Evolutionary conservation across 2,888 invertebrate species (phyloP), one percentile per base, ranked within the genome.

Genomic region (Agrotis clavis): DNA sequence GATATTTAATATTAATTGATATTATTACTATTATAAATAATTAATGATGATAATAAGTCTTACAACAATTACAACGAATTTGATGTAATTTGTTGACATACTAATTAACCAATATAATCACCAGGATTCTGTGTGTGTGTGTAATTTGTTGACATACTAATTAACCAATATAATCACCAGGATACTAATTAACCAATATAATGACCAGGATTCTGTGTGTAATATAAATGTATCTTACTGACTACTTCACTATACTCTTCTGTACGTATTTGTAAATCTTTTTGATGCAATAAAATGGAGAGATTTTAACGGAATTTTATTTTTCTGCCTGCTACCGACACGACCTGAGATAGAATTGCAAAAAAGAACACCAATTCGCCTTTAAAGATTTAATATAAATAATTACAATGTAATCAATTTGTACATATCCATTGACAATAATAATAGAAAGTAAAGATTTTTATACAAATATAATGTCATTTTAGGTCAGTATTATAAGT

Each of bases 391-490:
- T 95, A 95, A 92, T 94, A 94, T 93, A 94, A 94, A 94, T 95
- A 94, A 95, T 94, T 93, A 94, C 92, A 94, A 92, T 93, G 90
- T 94, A 92, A 92, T 87, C 86, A 89, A 94, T 95, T 95, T 95
- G 95, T 95, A 95, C 95, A 95, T 94, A 94, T 92, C 92, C 92
- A 94, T 94, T 92, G 94, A 94, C 92, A 94, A 93, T 93, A 90
- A 92, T 89, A 93, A 93, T 93, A 93, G 93, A 94, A 94, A 94
- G 93, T 94, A 94, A 94, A 93, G 92, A 92, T 93, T 95, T 25
- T 94, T 93, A 94, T 95, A 95, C 93, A 95, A 94, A 95, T 95
- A 94, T 94, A 94, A 94, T 94, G 94, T 95, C 92, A 94, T 94
- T 94, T 94, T 90, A 91, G 86, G 91, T 92, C 92, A 91, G 90